These are phyloP conservation scores for Achlya flavicornis DNA, from an alignment of 2,888 invertebrate species.

Conservation along the genomic window DNA sequence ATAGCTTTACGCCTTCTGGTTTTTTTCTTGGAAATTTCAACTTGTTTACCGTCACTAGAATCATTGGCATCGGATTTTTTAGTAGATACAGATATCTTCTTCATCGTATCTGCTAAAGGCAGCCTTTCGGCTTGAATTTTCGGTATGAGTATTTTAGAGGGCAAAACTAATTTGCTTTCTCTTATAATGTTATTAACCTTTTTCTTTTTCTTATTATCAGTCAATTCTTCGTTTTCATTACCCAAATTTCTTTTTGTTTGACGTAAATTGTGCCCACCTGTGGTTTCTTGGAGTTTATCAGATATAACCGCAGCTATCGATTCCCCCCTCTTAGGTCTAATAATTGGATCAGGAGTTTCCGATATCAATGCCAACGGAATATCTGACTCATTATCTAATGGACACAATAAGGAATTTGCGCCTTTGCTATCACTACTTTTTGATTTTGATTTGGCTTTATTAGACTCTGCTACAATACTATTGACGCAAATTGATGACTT, in stretches of 20 bases:
- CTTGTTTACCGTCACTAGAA: conserved; percentile 53
- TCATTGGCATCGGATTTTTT: conserved; percentile 59
- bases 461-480: conserved; percentile 62
- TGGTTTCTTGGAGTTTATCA: conserved; percentile 75
- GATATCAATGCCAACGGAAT: conserved; percentile 72
- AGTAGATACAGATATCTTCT: conserved; percentile 51
- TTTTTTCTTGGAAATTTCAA: conserved; percentile 69
- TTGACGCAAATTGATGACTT: conserved; percentile 81
- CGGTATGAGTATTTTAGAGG: conserved; percentile 66
- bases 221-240: conserved; percentile 65
- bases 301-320: conserved; percentile 78
- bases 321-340: conserved; percentile 74
- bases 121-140: conserved; percentile 74
- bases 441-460: conserved; percentile 66
- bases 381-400: conserved; percentile 74
- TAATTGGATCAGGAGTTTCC: conserved; percentile 68
- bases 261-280: conserved; percentile 74
- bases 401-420: conserved; percentile 52
- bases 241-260: conserved; percentile 73
- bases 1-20: conserved; percentile 89
- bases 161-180: conserved; percentile 76
- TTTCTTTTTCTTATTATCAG: conserved; percentile 77
- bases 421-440: conserved; percentile 55
- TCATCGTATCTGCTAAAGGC: conserved; percentile 53
- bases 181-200: conserved; percentile 67